Conservation (phyloP, 1,140 invertebrate species). For the Cydia amplana region DNA sequence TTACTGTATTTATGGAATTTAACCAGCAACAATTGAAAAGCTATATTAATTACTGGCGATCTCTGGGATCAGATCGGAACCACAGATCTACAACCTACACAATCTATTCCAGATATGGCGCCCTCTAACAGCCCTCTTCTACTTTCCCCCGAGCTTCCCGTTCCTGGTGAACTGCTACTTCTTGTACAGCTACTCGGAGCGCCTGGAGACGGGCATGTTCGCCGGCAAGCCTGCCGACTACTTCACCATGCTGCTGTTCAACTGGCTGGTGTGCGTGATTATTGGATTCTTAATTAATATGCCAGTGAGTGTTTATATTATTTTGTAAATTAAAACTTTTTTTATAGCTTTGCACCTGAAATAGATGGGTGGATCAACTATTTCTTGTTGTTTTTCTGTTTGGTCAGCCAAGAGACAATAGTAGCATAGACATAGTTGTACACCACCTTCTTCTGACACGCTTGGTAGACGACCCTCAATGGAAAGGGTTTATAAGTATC, state of each 20-base stretch:
- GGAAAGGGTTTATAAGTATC: too few relatives aligned
- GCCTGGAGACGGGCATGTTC: slow-evolving; percentile 95
- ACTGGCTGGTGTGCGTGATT: slow-evolving; percentile 92
- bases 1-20: too few relatives aligned
- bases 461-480: too few relatives aligned
- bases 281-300: slow-evolving; percentile 88
- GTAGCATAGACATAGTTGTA: too few relatives aligned
- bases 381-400: too few relatives aligned
- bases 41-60: too few relatives aligned
- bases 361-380: too few relatives aligned
- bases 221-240: slow-evolving; percentile 96
- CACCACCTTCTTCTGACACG: too few relatives aligned
- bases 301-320: slow-evolving; percentile 78
- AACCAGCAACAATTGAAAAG: too few relatives aligned
- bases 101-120: slow-evolving; percentile 92
- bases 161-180: slow-evolving; percentile 99
- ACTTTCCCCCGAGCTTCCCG: slow-evolving; percentile 98
- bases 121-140: slow-evolving; percentile 94
- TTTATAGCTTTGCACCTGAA: neutral
- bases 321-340: neutral
- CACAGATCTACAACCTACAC: too few relatives aligned
- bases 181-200: slow-evolving; percentile 96
- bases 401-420: too few relatives aligned
- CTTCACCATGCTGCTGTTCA: slow-evolving; percentile 96
- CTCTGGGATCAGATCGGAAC: too few relatives aligned